Conservation (phyloP, 92 coral and sea anemone species). For the Porites lobata region DNA sequence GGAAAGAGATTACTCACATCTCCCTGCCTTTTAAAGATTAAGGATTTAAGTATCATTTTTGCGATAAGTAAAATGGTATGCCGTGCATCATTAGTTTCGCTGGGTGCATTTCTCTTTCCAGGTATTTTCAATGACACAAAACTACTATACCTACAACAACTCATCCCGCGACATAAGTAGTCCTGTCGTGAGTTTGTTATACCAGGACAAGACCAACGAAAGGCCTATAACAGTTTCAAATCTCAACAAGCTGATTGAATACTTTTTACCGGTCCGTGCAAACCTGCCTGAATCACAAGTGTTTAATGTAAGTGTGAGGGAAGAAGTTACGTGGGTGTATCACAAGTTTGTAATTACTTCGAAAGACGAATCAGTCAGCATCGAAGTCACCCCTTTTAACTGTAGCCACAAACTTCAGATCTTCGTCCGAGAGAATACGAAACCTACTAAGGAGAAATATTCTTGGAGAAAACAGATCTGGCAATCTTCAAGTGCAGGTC, state of each 20-base stretch:
- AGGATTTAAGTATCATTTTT: no score
- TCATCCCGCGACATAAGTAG: conserved; percentile 58
- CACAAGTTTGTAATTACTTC: conserved; percentile 60
- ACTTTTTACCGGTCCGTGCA: conserved; percentile 55
- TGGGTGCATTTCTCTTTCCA: background rate
- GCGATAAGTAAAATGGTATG: background rate
- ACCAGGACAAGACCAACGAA: conserved; percentile 56
- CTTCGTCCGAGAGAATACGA: conserved; percentile 27
- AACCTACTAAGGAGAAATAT: conserved; percentile 59
- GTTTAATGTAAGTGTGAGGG: conserved; percentile 39
- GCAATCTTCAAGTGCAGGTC: conserved; percentile 1
- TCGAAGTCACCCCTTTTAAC: conserved; percentile 67
- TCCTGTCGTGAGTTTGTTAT: conserved; percentile 74
- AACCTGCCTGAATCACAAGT: conserved; percentile 45
- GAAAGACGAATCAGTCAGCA: conserved; percentile 62
- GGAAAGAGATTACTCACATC: no score
- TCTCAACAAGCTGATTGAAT: conserved; percentile 59
- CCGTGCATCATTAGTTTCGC: background rate
- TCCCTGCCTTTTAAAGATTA: no score
- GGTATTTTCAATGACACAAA: conserved; percentile 66
- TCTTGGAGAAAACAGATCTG: conserved; percentile 54
- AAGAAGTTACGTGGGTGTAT: conserved; percentile 45
- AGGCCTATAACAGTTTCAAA: conserved; percentile 57
- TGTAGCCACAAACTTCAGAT: conserved; percentile 57
- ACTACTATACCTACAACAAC: conserved; percentile 68